A percentile compares a stretch with the other conserved stretches of the same genome.
phyloP scores from a whole-genome alignment of 2,113 vertebrate species.

The Brachirus orientalis region DNA sequence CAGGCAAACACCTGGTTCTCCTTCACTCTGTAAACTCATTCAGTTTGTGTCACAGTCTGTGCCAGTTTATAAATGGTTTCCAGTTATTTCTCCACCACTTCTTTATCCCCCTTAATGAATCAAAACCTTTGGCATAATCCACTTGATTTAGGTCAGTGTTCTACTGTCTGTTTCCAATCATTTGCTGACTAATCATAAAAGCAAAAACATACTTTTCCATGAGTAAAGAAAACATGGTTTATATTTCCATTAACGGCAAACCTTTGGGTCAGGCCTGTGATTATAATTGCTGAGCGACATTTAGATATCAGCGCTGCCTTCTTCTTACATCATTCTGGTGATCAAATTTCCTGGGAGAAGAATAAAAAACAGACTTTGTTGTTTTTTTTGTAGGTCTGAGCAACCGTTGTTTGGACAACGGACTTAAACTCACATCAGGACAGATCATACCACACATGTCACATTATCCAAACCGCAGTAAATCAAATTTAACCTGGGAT shows the following conservation, averaged over 20 bases:
- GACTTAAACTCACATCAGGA: slow-evolving; percentile 28
- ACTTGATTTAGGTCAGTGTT: slow-evolving; percentile 40
- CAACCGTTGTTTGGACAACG: slow-evolving; percentile 31
- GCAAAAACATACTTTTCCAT: slow-evolving; percentile 19
- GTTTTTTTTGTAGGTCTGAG: slow-evolving; percentile 31
- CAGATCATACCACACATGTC: slow-evolving; percentile 10
- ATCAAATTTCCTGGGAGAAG: slow-evolving; percentile 51
- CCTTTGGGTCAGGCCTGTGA: slow-evolving; percentile 54
- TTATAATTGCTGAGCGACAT: slow-evolving; percentile 56
- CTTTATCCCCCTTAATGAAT: slow-evolving; percentile 48
- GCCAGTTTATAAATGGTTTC: slow-evolving; percentile 44
- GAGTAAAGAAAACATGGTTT: slow-evolving; percentile 52
- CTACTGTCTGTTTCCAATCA: slow-evolving; percentile 70
- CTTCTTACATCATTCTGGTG: slow-evolving; percentile 50
- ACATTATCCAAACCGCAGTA: slow-evolving; percentile 26
- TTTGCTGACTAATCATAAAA: slow-evolving; percentile 60
- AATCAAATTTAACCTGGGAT: slow-evolving; percentile 14
- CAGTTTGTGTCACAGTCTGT: background rate
- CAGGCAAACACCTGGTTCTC: slow-evolving; percentile 15
- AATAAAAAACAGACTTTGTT: slow-evolving; percentile 60
- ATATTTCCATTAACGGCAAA: slow-evolving; percentile 59
- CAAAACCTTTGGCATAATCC: slow-evolving; percentile 44
- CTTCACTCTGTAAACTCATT: slow-evolving; percentile 9
- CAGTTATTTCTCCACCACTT: slow-evolving; percentile 26
- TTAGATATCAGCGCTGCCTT: slow-evolving; percentile 34